Percentiles rank a stretch among this genome's conserved stretches.
Conservation (phyloP, 1,140 invertebrate genomes). For the Leptopilina boulardi region DNA sequence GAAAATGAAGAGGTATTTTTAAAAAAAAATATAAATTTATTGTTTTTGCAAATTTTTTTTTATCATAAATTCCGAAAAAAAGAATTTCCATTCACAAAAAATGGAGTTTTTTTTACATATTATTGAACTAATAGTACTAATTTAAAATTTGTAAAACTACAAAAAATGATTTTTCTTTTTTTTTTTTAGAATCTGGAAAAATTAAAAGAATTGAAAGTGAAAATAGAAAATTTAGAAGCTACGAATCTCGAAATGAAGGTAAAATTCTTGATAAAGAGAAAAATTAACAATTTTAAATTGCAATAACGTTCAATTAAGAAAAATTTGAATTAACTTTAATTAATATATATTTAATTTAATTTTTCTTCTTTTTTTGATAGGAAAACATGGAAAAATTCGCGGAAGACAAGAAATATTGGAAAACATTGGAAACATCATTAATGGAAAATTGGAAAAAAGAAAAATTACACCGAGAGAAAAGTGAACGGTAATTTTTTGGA, state of each 20-base stretch:
- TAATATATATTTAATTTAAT: too few relatives aligned
- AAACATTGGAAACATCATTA: slow-evolving; percentile 46
- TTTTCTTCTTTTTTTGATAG: slow-evolving; percentile 50
- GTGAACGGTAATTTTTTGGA: slow-evolving; percentile 58
- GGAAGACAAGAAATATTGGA: slow-evolving; percentile 52
- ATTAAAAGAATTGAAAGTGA: slow-evolving; percentile 52
- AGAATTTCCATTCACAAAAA: too few relatives aligned
- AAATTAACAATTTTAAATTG: slow-evolving; percentile 28
- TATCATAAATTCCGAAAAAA: too few relatives aligned
- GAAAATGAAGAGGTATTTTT: slow-evolving; percentile 45
- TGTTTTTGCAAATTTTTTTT: background rate
- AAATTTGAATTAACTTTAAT: too few relatives aligned
- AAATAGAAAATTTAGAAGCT: slow-evolving; percentile 54
- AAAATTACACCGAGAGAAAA: slow-evolving; percentile 51
- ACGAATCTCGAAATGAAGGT: slow-evolving; percentile 39
- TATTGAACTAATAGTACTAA: too few relatives aligned
- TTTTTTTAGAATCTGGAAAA: slow-evolving; percentile 58
- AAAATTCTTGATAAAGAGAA: slow-evolving; percentile 41
- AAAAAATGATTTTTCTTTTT: background rate
- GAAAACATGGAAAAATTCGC: slow-evolving; percentile 48
- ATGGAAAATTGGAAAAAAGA: slow-evolving; percentile 61
- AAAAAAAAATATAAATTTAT: background rate
- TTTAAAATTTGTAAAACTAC: too few relatives aligned
- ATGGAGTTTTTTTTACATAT: too few relatives aligned
- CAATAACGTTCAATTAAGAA: too few relatives aligned